Evolutionary conservation across 2,888 invertebrate species (phyloP), one percentile per base, ranked within the genome.

Genomic region (Cheilosia impressa): DNA sequence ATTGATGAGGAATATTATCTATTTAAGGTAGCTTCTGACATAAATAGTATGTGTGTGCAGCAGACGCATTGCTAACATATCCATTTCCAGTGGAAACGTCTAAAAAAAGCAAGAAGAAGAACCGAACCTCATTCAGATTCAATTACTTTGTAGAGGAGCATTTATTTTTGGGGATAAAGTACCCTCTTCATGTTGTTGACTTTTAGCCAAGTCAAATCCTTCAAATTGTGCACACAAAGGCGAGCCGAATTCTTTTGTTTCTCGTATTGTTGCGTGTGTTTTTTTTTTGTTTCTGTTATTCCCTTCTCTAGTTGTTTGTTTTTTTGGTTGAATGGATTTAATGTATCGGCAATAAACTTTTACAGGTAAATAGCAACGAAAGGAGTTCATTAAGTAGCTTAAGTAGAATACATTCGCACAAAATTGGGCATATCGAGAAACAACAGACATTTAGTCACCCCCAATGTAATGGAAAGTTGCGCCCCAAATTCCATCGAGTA

Each of bases 131-230:
- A 55, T 83, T 78, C 57, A 57, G 52, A 73, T 84, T 53, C 75
- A 79, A 79, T 84, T 84, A 84, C 75, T 65, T 69, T 41, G 53
- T 47, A 53, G 45, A 63, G 57, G 58, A 53, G 75, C 65, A 68
- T 57, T 75, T 72, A 41, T 27, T 66, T 73, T 57, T 45, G 13
- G 34, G 52, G 31, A 69, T 65, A 43, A 75, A 80, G 80, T 58
- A 79, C 65, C 58, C 84, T 71, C 60, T 75, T 80, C 38, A 17
- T 55, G 69, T 84, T 80, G 65, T 65, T 75, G 53, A 76, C 69
- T 66, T 75, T 84, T 65, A 80, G 65, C 79, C 79, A 75, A 65
- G 34, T 69, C 55, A 55, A 80, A 80, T 80, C 84, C 65, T 68
- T 63, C 47, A 53, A 75, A 79, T 68, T 84, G 50, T 68, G 52